Evolutionary conservation across 2,888 invertebrate species (phyloP), one percentile per base, ranked within the genome.

Genomic region (Eristalis arbustorum): DNA sequence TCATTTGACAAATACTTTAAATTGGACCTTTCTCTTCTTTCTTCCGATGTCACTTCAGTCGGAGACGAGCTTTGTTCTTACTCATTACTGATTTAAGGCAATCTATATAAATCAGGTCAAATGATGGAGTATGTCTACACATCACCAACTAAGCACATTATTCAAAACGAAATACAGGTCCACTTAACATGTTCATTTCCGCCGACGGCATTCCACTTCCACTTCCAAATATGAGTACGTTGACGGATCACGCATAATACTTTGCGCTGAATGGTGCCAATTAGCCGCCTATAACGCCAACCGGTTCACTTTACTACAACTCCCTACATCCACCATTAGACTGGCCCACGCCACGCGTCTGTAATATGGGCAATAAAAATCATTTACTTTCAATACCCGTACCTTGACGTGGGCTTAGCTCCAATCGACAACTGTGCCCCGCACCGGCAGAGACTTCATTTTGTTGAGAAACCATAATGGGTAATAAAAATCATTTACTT

Each of bases 401-500:
- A 25, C 25, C 25, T 25, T 22, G 18, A 57, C 40, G 73, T 73
- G 73, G 73, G 79, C 67, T 23, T n/a, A 61, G 37, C n/a, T n/a
- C 13, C 3, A 23, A 57, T 62, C 49, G 61, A 37, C 66, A 57
- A 34, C 23, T 22, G 37, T n/a, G 25, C 31, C 10, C 56, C 11
- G 6, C 37, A 73, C 40, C 31, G 40, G 23, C 56, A 63, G 34
- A 42, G 59, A 49, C 74, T 69, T 66, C 49, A 34, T 61, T 84
- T 64, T 34, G 28, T 42, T 57, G 5, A 57, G 23, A 57, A 23
- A 57, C 42, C 42, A 23, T 56, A 80, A 67, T 56, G 56, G 31
- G 28, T 61, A 56, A 57, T 61, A 66, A 42, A 78, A 61, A 61
- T 79, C 61, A 79, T 61, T 79, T 62, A 61, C 67, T 62, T 72